Conservation (phyloP, 2,888 invertebrate species). For the Micoletzkya japonica region DNA sequence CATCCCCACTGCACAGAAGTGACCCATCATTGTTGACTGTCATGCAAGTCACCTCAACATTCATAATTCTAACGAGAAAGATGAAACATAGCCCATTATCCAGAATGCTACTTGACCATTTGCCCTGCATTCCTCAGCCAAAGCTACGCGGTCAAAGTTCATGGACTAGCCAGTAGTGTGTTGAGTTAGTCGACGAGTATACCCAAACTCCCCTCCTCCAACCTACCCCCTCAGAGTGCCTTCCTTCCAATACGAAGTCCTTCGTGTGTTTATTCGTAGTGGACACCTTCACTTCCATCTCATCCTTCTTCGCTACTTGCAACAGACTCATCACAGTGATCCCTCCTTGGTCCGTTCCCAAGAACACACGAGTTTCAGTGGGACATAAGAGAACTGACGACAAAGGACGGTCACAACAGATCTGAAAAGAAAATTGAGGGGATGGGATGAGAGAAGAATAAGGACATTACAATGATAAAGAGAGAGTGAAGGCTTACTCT, state of each 20-base stretch:
- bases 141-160: too few relatives aligned
- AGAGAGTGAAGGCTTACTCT: constrained; percentile 31
- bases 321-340: constrained; percentile 46
- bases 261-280: constrained; percentile 13
- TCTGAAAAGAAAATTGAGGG: constrained; percentile 31
- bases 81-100: not conserved
- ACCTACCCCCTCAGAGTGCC: not conserved
- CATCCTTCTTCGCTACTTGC: constrained; percentile 8
- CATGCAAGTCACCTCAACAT: constrained; percentile 29
- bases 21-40: constrained; percentile 49
- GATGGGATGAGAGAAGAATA: not conserved
- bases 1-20: constrained; percentile 52
- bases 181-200: too few relatives aligned
- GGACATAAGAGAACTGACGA: constrained; percentile 49
- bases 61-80: too few relatives aligned
- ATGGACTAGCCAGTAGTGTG: too few relatives aligned
- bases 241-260: constrained; percentile 13
- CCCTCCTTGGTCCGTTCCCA: constrained; percentile 50
- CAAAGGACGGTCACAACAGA: constrained; percentile 50
- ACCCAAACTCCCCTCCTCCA: not conserved
- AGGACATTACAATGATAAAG: not conserved
- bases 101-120: not conserved
- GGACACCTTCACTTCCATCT: constrained; percentile 12
- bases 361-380: constrained; percentile 48
- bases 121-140: not conserved